A percentile compares a stretch with the other conserved stretches of the same genome.
Conservation (phyloP, 2,797 vertebrate species). For the Notoglanidium macrostoma region DNA sequence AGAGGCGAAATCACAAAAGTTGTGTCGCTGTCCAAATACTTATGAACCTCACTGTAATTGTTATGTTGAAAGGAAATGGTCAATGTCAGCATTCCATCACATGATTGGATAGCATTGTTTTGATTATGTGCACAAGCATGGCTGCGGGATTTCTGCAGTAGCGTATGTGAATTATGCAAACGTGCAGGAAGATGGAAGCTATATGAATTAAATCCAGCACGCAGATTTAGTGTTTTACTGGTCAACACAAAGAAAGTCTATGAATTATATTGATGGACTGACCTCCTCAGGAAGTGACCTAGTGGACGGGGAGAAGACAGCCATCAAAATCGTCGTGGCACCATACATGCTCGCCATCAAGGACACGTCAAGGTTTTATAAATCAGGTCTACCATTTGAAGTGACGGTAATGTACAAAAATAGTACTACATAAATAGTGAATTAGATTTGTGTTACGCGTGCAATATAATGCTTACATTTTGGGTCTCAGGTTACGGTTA, state of each 20-base stretch:
- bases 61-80: too few species aligned
- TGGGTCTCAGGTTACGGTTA: slow-evolving; percentile 68
- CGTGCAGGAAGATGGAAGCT: too few species aligned
- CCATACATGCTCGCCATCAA: slow-evolving; percentile 71
- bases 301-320: slow-evolving; percentile 72
- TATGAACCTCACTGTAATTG: too few species aligned
- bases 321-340: slow-evolving; percentile 74
- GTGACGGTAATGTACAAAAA: slow-evolving; percentile 69
- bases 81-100: too few species aligned
- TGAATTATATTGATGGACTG: not conserved
- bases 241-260: not conserved
- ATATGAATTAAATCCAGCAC: not conserved
- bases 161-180: too few species aligned
- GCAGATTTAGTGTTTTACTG: too few species aligned
- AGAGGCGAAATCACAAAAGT: too few species aligned
- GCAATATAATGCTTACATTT: not conserved
- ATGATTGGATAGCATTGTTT: too few species aligned
- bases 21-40: too few species aligned
- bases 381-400: slow-evolving; percentile 72
- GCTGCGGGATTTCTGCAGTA: too few species aligned
- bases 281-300: slow-evolving; percentile 73
- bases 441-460: not conserved
- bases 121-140: too few species aligned
- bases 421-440: not conserved
- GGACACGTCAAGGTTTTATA: slow-evolving; percentile 70